Evolutionary conservation across 1,140 invertebrate species (phyloP), one percentile per base, ranked within the genome.

Genomic region (Drosophila bipectinata): DNA sequence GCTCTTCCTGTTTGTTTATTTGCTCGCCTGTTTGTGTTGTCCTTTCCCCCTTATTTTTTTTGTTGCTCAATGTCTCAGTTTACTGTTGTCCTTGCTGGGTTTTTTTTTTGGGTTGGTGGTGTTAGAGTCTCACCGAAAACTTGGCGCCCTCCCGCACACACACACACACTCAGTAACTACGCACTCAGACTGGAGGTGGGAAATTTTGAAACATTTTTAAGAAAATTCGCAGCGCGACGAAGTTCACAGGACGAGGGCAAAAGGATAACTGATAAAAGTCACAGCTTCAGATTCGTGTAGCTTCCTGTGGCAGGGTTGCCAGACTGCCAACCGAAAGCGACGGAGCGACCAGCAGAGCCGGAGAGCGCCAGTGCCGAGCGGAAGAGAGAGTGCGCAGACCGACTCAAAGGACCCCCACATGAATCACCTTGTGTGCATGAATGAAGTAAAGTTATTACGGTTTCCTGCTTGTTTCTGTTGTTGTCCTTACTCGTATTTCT

Each of bases 201-300:
- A 58, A 30, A 54, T 28, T 39, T 49, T 39, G 18, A 53, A 52
- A 58, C 32, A 21, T 21, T 72, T 61, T 41, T 26, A 12, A 26
- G 44, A 37, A 69, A 59, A 7, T 52, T 55, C 24, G 32, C 62
- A 67, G 57, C 73, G 61, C 82, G 73, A 71, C 68, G 81, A 60
- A 73, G 69, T 48, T 69, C 47, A 64, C 63, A 28, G 56, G 67
- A 54, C 67, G 73, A 79, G 68, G 54, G 60, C 79, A 66, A 75
- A 67, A 45, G 76, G 71, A 73, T 79, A 76, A 87, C 83, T 87
- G 83, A 82, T 79, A 88, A 84, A 84, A 72, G 47, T 37, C 47
- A 8, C 49, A 39, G 57, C 26, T 51, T 39, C 12, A 37, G 28
- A 6, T 1, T 41, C 37, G 32, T 26, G 45, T 48, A 55, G 54